Base-by-base conservation (phyloP, 2,113 vertebrate species). In the Fregata magnificens region DNA sequence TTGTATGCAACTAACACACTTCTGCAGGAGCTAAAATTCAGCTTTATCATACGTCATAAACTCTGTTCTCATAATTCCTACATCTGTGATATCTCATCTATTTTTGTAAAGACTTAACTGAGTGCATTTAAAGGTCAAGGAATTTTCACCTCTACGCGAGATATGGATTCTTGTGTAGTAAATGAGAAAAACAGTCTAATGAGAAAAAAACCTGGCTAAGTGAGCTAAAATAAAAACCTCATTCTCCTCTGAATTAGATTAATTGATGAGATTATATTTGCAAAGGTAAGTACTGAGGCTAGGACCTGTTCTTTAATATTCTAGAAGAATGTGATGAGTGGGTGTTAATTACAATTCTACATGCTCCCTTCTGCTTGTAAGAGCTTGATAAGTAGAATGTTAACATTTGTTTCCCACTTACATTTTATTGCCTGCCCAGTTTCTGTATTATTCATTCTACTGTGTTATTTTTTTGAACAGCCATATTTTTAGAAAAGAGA, bases 281-380 rank as follows among this genome's bases (percentile, higher is more conserved):
- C 72, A 91, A 78, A 95, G 79, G 85, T 95, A 95, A 87, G 53
- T 78, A 65, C 71, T 80, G 47, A 45, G 86, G 71, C 52, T 93
- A 96, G 82, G 93, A 74, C 87, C 93, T 86, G 45, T 88, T 95
- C 88, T 91, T 90, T 95, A 91, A 93, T 95, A 93, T 89, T 87
- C 86, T 24, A 79, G 61, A 93, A 87, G 73, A 95, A 87, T 62
- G 77, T 72, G 88, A 73, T 76, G 88, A 96, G 96, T 91, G 83
- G 94, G 88, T 91, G 96, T 87, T 97, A 95, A 97, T 96, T 89
- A 87, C 81, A 49, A 87, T 93, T 94, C 77, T 72, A 79, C 80
- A 84, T 13, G 12, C 59, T 86, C 86, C 78, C 61, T 92, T 92
- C 65, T 92, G 31, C 92, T 95, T 95, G 47, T 94, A 87, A 94